Evolutionary conservation across 2,888 invertebrate genomes (phyloP).

Genomic region (Geotrupes spiniger): DNA sequence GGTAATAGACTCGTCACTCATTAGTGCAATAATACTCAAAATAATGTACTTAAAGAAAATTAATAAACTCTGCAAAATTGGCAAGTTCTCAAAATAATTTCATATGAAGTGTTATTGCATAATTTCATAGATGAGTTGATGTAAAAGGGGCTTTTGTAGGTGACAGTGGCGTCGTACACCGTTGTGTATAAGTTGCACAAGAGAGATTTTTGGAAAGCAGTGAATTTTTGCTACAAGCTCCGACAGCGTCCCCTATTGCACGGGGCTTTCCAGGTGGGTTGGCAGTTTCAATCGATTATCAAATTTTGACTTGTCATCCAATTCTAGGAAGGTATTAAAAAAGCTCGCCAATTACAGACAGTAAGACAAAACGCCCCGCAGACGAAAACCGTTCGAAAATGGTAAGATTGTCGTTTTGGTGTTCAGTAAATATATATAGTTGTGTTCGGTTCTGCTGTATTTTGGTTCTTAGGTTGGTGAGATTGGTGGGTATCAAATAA

Average conservation of each 20-base stretch:
- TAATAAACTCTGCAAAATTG: neutral
- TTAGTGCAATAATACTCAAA: no score
- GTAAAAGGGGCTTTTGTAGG: neutral
- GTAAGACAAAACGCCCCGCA: no score
- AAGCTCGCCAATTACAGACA: neutral
- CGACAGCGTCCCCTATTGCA: conserved; percentile 9
- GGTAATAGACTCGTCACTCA: neutral
- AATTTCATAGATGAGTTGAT: neutral
- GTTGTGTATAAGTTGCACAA: conserved; percentile 14
- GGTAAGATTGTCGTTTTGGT: conserved; percentile 10
- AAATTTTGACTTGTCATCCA: no score
- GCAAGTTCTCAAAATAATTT: no score
- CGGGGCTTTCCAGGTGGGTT: conserved; percentile 2
- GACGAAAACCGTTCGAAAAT: conserved; percentile 8
- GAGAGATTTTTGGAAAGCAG: conserved; percentile 12
- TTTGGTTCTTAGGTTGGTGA: no score
- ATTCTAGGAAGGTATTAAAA: neutral
- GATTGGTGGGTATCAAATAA: no score
- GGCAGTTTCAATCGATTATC: no score
- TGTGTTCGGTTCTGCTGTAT: no score
- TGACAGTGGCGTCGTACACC: conserved; percentile 16
- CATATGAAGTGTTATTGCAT: neutral
- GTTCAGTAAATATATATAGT: no score
- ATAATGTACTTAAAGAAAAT: no score
- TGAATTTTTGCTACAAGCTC: conserved; percentile 10